Base-by-base conservation (phyloP, 2,888 invertebrate species). In the Stratiomys singularior region DNA sequence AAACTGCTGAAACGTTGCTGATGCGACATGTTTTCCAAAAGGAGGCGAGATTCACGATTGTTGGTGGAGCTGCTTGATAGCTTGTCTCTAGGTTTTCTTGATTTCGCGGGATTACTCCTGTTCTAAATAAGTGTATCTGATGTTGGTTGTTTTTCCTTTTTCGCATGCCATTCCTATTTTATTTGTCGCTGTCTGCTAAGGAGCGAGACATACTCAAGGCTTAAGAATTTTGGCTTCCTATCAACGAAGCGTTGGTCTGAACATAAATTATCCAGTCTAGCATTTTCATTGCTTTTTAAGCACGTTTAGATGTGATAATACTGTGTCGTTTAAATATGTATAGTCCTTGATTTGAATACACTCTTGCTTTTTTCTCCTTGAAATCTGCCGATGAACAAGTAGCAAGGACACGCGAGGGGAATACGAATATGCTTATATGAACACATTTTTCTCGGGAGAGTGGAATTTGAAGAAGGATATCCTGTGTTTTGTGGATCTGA, bases 261-360 rank as follows among this genome's bases (percentile, higher is more conserved):
- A 18, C 52, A 52, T 52, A 52, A 52, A 52, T 52, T 52, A 52
- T 18, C 52, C n/a, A 9, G 18, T 5, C 15, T 52, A 52, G 7
- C n/a, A 52, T 52, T 52, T 18, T 13, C 52, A 18, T 52, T 52
- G 52, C 52, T 52, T 52, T 52, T 52, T 52, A n/a, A 52, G n/a
- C n/a, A 18, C 52, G 18, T 52, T 52, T 52, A 13, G 15, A 52
- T 52, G 52, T 52, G 52, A 15, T 18, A 52, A 52, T 52, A 52
- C 15, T 52, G 18, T 52, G 4, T 52, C 52, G 7, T 18, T 52
- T 52, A 52, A 37, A 52, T 52, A 18, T 52, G 18, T 52, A 15
- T 52, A 13, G 15, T 52, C 4, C 52, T 52, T 52, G 52, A 52
- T 52, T 52, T 52, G 18, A 52, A 52, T 52, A 52, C 7, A 52